Evolutionary conservation across 2,797 vertebrate genomes (phyloP), one percentile per base, ranked within the genome.

Genomic region (Atherinosoma microstoma): DNA sequence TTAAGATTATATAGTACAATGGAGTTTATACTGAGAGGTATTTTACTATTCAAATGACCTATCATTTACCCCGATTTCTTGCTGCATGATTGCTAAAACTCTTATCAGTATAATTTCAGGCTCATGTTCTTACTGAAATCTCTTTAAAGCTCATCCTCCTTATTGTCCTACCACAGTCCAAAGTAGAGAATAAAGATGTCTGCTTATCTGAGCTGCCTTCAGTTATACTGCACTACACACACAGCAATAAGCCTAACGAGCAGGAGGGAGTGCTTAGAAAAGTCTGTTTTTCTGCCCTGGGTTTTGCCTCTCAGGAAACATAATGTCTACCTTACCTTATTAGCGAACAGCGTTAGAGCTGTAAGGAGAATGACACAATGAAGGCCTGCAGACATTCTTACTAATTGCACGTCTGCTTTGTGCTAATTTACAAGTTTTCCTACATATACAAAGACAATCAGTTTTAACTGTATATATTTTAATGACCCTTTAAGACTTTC

Each of bases 211-310:
- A 56, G 15, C 0, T 24, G 38, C 57, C 22, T 58, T 69, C 47
- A 62, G 24, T 57, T 49, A 67, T 13, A 12, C 58, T 62, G 32
- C 49, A 62, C 40, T 61, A 66, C 38, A 54, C 45, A 32, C 22
- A 61, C 59, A 77, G 42, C 5, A 69, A 58, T 57, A 75, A 67
- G 54, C 64, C 54, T 38, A 73, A 72, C n/a, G 36, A 67, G 45
- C 69, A 63, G 58, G 54, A n/a, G 18, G 18, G 76, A 64, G 60
- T 30, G 45, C 30, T 58, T 64, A 8, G 5, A n/a, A 57, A 32
- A 34, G 20, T 32, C 2, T 32, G 30, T 7, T 49, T n/a, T 20
- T 74, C 53, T 70, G 38, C 42, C 34, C 42, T 40, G 29, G 32
- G 36, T 62, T 27, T 70, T 32, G n/a, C 54, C 40, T 75, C 66